phyloP scores from a whole-genome alignment of 2,888 invertebrate genomes.

The Drosophila subsilvestris region DNA sequence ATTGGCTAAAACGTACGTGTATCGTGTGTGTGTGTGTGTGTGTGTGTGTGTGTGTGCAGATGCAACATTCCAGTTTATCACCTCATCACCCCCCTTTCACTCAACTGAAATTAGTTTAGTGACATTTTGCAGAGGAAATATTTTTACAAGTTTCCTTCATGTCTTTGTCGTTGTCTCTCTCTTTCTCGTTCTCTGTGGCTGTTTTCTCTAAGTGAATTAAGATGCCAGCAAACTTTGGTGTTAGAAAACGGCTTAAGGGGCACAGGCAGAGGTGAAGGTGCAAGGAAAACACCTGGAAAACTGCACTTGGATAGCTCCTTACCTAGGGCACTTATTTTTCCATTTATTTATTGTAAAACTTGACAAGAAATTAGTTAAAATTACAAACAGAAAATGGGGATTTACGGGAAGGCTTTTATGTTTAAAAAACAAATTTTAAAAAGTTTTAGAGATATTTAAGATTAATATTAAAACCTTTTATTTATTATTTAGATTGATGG shows the following conservation, averaged over 20 bases:
- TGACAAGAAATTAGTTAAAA: slow-evolving; percentile 25
- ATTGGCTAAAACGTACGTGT: slow-evolving; percentile 46
- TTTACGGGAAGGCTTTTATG: neutral
- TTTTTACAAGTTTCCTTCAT: slow-evolving; percentile 58
- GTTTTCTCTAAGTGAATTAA: slow-evolving; percentile 51
- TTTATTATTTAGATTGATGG: neutral
- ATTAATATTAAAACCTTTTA: neutral
- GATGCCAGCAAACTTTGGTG: slow-evolving; percentile 61
- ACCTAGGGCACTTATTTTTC: neutral
- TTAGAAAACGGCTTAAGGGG: slow-evolving; percentile 49
- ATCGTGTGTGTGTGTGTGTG: slow-evolving; percentile 24
- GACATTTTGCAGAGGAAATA: slow-evolving; percentile 47
- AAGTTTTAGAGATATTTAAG: too few relatives aligned
- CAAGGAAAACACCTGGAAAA: neutral
- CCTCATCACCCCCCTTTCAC: slow-evolving; percentile 4
- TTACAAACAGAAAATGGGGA: neutral
- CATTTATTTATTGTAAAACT: slow-evolving; percentile 34
- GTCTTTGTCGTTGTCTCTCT: neutral
- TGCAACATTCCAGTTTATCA: slow-evolving; percentile 6
- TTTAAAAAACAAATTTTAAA: neutral
- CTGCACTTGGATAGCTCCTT: slow-evolving; percentile 8
- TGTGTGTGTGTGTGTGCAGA: slow-evolving; percentile 19
- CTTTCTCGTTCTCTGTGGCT: neutral
- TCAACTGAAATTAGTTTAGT: slow-evolving; percentile 63
- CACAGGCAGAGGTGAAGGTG: slow-evolving; percentile 14